phyloP scores from a whole-genome alignment of 2,113 vertebrate species.

The Catagonus wagneri region DNA sequence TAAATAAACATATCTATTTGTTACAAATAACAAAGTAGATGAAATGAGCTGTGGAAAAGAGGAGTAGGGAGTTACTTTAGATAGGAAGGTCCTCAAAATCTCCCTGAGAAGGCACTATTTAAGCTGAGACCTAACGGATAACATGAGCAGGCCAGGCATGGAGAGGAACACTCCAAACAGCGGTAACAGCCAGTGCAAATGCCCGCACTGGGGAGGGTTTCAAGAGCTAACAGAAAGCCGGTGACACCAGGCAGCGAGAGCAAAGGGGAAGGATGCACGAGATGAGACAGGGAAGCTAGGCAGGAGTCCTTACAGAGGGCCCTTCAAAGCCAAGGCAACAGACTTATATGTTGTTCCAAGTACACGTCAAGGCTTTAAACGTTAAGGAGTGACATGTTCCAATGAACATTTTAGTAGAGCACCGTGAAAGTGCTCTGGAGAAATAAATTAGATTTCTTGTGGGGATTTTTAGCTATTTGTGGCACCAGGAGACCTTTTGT shows the following conservation, averaged over 20 bases:
- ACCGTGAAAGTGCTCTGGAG: neutral
- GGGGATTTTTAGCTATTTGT: neutral
- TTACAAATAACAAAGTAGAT: neutral
- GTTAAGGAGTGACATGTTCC: neutral
- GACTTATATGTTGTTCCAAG: neutral
- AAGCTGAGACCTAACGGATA: neutral
- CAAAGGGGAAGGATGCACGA: neutral
- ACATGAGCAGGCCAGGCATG: neutral
- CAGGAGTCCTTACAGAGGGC: accelerated
- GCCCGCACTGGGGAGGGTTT: neutral
- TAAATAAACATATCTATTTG: neutral
- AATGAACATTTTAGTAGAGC: neutral
- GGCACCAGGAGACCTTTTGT: neutral
- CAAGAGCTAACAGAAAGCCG: neutral
- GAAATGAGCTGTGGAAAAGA: neutral
- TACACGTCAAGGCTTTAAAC: neutral
- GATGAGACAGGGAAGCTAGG: neutral
- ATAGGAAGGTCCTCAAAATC: neutral
- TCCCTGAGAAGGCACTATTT: neutral
- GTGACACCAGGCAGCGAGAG: neutral
- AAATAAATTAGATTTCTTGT: neutral
- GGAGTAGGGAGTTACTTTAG: neutral
- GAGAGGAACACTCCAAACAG: neutral
- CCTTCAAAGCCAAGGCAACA: neutral
- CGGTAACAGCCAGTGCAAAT: neutral